Conservation (phyloP, 2,113 vertebrate species). For the Hemiprocne comata region DNA sequence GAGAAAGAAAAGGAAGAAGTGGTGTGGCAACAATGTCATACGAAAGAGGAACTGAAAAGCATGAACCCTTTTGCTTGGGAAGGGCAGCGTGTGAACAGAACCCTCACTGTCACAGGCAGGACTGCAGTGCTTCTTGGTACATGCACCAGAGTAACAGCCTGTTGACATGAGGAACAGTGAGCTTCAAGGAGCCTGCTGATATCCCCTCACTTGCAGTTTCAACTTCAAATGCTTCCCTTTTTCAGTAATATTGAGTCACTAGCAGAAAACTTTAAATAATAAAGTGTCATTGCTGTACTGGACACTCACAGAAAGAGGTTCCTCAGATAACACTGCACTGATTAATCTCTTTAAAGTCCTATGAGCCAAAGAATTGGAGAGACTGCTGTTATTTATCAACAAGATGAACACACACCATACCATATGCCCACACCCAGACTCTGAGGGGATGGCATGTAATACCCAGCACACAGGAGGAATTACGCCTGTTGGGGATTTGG, state of each 20-base stretch:
- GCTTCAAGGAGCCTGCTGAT: neutral
- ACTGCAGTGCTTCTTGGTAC: rapidly evolving
- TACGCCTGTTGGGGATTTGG: neutral
- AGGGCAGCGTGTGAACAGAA: neutral
- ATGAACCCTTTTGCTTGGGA: rapidly evolving
- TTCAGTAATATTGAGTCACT: neutral
- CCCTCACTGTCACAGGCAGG: neutral
- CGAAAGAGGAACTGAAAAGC: rapidly evolving
- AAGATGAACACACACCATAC: neutral
- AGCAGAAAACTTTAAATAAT: neutral
- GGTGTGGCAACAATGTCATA: too few relatives aligned
- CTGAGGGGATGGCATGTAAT: neutral
- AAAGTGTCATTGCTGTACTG: neutral
- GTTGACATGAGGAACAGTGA: rapidly evolving
- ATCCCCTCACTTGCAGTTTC: neutral
- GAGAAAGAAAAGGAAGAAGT: neutral
- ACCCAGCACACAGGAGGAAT: neutral
- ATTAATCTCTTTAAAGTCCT: neutral
- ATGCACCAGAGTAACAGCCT: neutral
- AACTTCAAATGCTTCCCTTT: neutral
- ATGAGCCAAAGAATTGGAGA: neutral
- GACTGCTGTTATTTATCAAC: neutral
- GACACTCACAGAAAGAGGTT: neutral
- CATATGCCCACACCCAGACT: neutral
- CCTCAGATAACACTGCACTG: neutral